Evolutionary conservation across 1,140 invertebrate genomes (phyloP).

Genomic region (Drosophila prosaltans): DNA sequence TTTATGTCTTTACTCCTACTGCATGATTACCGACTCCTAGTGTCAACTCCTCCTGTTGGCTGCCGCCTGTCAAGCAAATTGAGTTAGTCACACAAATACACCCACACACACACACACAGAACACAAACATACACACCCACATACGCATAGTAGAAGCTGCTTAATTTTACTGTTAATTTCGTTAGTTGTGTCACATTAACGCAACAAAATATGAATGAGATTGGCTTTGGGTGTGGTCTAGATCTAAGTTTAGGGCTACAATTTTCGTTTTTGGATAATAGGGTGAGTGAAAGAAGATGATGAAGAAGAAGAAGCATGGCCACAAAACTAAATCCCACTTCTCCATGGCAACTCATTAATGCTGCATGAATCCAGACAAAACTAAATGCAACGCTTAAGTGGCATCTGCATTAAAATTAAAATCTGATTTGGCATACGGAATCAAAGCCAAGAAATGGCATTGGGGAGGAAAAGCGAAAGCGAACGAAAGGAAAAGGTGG

Average conservation of each 20-base stretch:
- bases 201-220: constrained; percentile 40
- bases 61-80: constrained; percentile 50
- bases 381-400: constrained; percentile 45
- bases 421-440: constrained; percentile 47
- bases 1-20: not conserved
- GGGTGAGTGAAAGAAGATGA: too few relatives aligned
- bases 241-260: not conserved
- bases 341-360: constrained; percentile 32
- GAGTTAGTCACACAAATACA: constrained; percentile 34
- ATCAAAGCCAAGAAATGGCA: constrained; percentile 36
- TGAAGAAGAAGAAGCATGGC: too few relatives aligned
- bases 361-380: constrained; percentile 51
- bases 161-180: constrained; percentile 76
- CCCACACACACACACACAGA: not conserved
- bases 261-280: not conserved
- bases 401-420: constrained; percentile 56
- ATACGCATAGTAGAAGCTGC: constrained; percentile 48
- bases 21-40: not conserved
- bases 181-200: constrained; percentile 70
- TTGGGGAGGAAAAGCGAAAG: not conserved
- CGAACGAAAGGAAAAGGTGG: not conserved
- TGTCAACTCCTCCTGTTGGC: constrained; percentile 36
- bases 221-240: not conserved
- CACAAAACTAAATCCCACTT: not conserved
- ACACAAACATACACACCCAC: constrained; percentile 12